phyloP scores from a whole-genome alignment of 2,888 invertebrate genomes.

The Protophormia terraenovae region DNA sequence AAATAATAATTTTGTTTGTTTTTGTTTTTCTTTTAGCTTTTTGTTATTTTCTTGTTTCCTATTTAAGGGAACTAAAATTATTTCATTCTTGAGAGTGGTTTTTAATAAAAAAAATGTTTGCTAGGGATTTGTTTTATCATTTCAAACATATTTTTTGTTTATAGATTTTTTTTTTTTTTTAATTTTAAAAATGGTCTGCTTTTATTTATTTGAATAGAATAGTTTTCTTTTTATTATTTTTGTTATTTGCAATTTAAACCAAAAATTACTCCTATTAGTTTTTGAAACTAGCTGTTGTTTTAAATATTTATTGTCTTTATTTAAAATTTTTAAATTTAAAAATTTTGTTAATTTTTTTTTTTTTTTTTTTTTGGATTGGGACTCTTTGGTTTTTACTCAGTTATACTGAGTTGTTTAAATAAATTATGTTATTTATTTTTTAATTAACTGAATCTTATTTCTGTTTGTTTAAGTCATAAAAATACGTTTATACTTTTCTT shows the following conservation, averaged over 20 bases:
- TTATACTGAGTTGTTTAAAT: not conserved
- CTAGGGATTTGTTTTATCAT: not conserved
- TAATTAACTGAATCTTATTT: not conserved
- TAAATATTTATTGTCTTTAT: not conserved
- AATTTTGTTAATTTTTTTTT: not conserved
- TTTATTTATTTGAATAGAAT: too few relatives aligned
- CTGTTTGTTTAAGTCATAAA: not conserved
- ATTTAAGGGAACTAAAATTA: too few relatives aligned
- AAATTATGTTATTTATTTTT: not conserved
- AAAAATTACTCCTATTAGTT: not conserved
- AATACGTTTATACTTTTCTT: not conserved
- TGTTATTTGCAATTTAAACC: too few relatives aligned
- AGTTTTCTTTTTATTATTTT: too few relatives aligned
- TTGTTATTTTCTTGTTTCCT: slow-evolving; percentile 8
- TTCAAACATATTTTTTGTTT: not conserved
- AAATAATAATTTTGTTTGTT: slow-evolving; percentile 1
- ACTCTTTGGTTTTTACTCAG: not conserved
- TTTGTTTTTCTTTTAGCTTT: not conserved
- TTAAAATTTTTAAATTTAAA: not conserved
- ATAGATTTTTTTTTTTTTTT: not conserved
- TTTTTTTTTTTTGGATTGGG: not conserved
- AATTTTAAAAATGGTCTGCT: not conserved
- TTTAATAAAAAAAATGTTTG: not conserved
- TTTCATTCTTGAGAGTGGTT: not conserved
- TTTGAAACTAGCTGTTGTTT: not conserved